These are phyloP conservation scores for Melieria omissa DNA, from an alignment of 2,888 invertebrate species.

Conservation along the genomic window DNA sequence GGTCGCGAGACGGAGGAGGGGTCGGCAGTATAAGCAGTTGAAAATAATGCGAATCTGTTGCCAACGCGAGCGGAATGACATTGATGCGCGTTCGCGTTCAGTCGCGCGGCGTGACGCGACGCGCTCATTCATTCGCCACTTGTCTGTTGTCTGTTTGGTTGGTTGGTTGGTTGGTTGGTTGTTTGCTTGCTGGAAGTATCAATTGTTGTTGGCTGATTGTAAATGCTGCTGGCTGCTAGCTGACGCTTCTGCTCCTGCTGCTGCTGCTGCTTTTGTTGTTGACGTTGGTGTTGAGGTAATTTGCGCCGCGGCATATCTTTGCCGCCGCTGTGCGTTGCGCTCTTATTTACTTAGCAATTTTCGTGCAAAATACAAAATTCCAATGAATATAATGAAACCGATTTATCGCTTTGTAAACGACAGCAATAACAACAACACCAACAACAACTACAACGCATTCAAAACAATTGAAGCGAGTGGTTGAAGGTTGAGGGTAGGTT, in stretches of 20 bases:
- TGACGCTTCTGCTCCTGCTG: neutral
- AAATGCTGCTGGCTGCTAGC: neutral
- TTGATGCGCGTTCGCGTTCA: neutral
- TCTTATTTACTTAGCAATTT: conserved; percentile 20
- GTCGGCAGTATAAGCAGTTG: neutral
- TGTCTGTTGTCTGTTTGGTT: too few species aligned
- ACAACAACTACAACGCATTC: too few species aligned
- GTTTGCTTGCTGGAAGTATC: too few species aligned
- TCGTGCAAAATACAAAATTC: conserved; percentile 1
- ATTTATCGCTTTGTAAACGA: conserved; percentile 12
- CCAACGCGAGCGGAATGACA: neutral
- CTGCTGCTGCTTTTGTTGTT: neutral
- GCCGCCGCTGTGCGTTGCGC: neutral
- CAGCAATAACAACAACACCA: neutral
- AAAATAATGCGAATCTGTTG: conserved; percentile 15
- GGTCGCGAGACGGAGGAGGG: too few species aligned
- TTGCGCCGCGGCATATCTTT: neutral
- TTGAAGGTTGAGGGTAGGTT: too few species aligned
- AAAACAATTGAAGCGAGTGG: too few species aligned
- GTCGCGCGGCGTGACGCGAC: too few species aligned
- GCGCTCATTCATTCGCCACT: too few species aligned
- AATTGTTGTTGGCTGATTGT: neutral
- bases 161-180: too few species aligned
- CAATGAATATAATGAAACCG: conserved; percentile 15
- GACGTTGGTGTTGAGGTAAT: neutral